These are phyloP conservation scores for Ptilorrhoa leucosticta DNA, from an alignment of 2,113 vertebrate genomes.

Conservation along the genomic window DNA sequence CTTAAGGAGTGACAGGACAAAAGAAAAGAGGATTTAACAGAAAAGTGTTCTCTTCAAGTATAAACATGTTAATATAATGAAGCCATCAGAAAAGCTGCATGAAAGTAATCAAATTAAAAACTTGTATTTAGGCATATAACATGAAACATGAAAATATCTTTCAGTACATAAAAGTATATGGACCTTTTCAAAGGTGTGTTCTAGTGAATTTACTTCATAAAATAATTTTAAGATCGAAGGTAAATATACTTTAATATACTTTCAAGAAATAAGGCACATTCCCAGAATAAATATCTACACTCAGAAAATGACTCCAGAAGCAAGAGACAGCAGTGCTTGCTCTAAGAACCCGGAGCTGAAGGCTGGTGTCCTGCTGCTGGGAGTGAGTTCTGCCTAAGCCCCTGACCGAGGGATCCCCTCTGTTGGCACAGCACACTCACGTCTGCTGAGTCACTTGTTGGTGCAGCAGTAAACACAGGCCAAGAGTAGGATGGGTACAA, in stretches of 20 bases:
- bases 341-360: neutral
- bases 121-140: neutral
- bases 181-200: neutral
- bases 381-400: accelerated
- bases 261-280: neutral
- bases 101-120: neutral
- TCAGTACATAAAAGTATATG: neutral
- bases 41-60: neutral
- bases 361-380: neutral
- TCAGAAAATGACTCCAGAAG: neutral
- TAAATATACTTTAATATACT: neutral
- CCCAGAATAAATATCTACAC: neutral
- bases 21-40: neutral
- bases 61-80: neutral
- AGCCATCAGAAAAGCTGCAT: neutral
- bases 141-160: neutral
- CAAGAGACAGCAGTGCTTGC: neutral
- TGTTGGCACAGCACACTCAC: neutral
- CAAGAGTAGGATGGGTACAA: neutral
- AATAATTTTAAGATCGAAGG: neutral
- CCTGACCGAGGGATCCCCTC: neutral
- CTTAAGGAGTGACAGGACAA: neutral
- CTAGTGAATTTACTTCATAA: neutral
- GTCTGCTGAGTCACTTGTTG: conserved; percentile 16
- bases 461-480: neutral